Percentiles rank a stretch among this genome's conserved stretches.
phyloP scores from a whole-genome alignment of 2,113 vertebrate species.

The Collichthys lucidus region DNA sequence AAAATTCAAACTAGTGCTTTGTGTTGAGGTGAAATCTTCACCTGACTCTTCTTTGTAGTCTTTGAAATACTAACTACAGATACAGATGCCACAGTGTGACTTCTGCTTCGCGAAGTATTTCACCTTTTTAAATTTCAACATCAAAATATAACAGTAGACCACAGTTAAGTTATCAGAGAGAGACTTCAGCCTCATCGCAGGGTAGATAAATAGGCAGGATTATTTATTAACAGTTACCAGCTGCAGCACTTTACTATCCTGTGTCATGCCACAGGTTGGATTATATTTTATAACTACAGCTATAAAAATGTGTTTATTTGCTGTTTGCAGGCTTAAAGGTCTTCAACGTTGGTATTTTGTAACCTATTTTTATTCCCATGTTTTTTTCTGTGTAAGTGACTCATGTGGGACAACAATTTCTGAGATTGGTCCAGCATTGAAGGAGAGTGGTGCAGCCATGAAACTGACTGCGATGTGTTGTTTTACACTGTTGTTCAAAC shows the following conservation, averaged over 20 bases:
- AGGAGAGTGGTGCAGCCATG: too few relatives aligned
- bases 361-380: too few relatives aligned
- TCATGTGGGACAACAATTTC: too few relatives aligned
- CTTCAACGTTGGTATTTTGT: too few relatives aligned
- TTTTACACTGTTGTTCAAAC: too few relatives aligned
- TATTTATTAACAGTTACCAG: not conserved
- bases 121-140: not conserved
- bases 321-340: not conserved
- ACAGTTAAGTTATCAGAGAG: not conserved
- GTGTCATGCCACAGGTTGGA: not conserved
- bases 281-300: not conserved
- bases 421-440: too few relatives aligned
- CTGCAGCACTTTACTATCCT: not conserved
- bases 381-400: too few relatives aligned
- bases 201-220: not conserved
- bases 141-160: not conserved
- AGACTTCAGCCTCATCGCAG: not conserved
- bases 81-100: not conserved
- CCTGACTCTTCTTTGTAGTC: not conserved
- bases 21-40: not conserved
- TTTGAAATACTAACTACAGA: not conserved
- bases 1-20: not conserved
- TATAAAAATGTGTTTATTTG: not conserved
- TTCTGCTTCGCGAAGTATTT: not conserved
- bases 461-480: too few relatives aligned